Percentiles rank a stretch among this genome's conserved stretches.
Conservation (phyloP, 1,140 invertebrate species). For the Octopus bimaculoides region DNA sequence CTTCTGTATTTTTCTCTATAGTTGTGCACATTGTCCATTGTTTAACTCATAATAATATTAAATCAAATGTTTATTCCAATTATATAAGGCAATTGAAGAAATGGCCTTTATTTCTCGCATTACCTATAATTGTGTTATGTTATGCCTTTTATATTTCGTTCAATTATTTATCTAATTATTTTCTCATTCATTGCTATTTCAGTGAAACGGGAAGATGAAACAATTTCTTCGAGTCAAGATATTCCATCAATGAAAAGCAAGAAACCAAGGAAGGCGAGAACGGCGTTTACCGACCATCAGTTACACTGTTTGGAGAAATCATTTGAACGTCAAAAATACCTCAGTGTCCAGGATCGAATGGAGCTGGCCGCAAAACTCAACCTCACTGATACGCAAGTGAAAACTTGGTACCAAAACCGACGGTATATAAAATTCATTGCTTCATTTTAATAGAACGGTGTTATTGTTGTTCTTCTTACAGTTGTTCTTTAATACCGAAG, state of each 20-base stretch:
- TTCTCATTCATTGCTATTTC: background rate
- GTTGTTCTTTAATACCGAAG: no score
- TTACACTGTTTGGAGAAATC: conserved; percentile 92
- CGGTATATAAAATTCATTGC: conserved; percentile 66
- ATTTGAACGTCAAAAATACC: conserved; percentile 97
- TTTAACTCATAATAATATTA: background rate
- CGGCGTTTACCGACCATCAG: conserved; percentile 98
- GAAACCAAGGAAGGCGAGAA: conserved; percentile 95
- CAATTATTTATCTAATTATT: background rate
- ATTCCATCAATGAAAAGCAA: conserved; percentile 60
- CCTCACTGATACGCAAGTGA: conserved; percentile 97
- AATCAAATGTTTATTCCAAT: background rate
- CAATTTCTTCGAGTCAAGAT: conserved; percentile 13
- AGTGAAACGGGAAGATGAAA: conserved; percentile 13
- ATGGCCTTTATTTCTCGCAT: background rate
- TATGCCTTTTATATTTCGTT: background rate
- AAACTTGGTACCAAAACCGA: conserved; percentile 99
- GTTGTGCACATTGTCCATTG: background rate
- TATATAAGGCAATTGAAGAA: conserved; percentile 7
- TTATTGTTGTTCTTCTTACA: no score
- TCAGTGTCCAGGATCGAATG: conserved; percentile 97
- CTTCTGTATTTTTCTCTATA: background rate
- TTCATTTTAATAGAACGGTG: no score
- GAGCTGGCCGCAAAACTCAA: conserved; percentile 94
- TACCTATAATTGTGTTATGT: background rate